Evolutionary conservation across 1,140 invertebrate genomes (phyloP).

Genomic region (Camponotus vicinus): DNA sequence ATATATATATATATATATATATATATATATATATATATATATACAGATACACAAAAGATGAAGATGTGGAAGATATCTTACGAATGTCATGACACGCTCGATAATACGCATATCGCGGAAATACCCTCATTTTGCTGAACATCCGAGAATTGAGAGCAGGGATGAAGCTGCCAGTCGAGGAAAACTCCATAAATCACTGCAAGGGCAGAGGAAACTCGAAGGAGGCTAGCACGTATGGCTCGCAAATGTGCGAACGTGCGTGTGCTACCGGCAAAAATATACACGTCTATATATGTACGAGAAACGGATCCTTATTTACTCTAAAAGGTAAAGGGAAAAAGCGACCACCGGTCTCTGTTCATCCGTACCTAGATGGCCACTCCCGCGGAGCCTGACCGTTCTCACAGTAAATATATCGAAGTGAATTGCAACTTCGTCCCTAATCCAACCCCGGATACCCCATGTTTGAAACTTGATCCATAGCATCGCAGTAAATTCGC

Average conservation of each 20-base stretch:
- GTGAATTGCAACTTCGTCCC: slow-evolving; percentile 85
- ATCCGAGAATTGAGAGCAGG: slow-evolving; percentile 62
- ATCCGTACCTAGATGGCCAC: slow-evolving; percentile 64
- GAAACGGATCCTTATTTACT: slow-evolving; percentile 73
- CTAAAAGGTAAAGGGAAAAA: slow-evolving; percentile 72
- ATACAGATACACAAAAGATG: neutral
- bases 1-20: neutral
- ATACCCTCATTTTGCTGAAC: slow-evolving; percentile 61
- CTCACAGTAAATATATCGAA: slow-evolving; percentile 85
- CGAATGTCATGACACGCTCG: slow-evolving; percentile 52
- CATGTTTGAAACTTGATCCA: slow-evolving; percentile 79
- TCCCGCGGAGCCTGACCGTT: slow-evolving; percentile 82
- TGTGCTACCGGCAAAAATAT: slow-evolving; percentile 62
- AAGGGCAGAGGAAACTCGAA: slow-evolving; percentile 59
- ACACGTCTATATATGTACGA: slow-evolving; percentile 27
- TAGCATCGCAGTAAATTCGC: slow-evolving; percentile 81
- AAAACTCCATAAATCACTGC: slow-evolving; percentile 77
- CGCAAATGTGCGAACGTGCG: slow-evolving; percentile 79
- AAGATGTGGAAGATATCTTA: slow-evolving; percentile 48
- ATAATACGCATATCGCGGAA: slow-evolving; percentile 61
- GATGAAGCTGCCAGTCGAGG: slow-evolving; percentile 69
- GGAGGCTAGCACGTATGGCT: slow-evolving; percentile 58
- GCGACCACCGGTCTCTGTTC: slow-evolving; percentile 55
- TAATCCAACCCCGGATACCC: slow-evolving; percentile 79
- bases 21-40: slow-evolving; percentile 18